A percentile compares a stretch with the other conserved stretches of the same genome.
Conservation (phyloP, 2,797 vertebrate species). For the Cuniculus paca region DNA sequence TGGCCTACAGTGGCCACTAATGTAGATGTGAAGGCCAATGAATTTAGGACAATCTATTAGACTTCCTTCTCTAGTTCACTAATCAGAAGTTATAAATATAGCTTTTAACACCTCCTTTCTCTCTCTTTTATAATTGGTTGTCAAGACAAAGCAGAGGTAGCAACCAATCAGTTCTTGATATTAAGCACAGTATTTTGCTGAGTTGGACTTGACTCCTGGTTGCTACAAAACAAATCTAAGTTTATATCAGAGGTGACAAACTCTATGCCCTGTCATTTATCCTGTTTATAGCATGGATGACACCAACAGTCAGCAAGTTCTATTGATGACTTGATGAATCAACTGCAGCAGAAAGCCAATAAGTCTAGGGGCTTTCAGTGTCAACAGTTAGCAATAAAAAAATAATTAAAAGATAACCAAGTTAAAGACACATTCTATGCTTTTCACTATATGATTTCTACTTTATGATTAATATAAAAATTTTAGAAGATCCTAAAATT, state of each 20-base stretch:
- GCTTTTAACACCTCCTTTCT: neutral
- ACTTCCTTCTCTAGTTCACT: conserved; percentile 51
- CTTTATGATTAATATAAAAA: neutral
- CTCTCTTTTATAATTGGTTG: conserved; percentile 26
- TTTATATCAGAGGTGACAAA: conserved; percentile 78
- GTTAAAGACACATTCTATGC: conserved; percentile 31
- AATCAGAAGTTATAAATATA: conserved; percentile 64
- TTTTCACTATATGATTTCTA: neutral
- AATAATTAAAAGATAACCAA: neutral
- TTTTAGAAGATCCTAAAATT: neutral
- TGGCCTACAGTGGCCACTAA: neutral
- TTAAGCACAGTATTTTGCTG: conserved; percentile 70
- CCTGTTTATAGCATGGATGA: conserved; percentile 75
- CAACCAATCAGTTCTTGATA: conserved; percentile 60
- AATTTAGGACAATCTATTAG: neutral
- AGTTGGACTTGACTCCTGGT: conserved; percentile 68
- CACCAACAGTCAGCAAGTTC: conserved; percentile 60
- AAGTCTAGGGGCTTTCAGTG: neutral
- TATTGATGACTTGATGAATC: conserved; percentile 48
- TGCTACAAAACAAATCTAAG: conserved; percentile 83
- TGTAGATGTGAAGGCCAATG: conserved; percentile 18
- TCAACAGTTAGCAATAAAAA: neutral
- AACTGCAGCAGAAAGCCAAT: conserved; percentile 12
- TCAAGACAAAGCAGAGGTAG: conserved; percentile 46
- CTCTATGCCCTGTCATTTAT: conserved; percentile 67